These are phyloP conservation scores for Halichoeres trimaculatus DNA, from an alignment of 2,113 vertebrate genomes.

Conservation along the genomic window DNA sequence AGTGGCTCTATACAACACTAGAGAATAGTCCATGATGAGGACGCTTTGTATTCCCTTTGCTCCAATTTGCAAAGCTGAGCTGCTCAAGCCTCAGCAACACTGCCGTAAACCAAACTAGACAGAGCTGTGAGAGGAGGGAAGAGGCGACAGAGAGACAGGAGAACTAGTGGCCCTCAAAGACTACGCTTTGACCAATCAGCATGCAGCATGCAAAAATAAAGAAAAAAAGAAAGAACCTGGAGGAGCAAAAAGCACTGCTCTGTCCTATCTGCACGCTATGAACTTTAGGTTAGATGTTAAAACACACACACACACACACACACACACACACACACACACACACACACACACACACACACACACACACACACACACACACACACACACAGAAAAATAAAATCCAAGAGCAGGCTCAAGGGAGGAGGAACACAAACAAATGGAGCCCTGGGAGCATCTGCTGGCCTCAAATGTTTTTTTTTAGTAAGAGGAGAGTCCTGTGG, in stretches of 20 bases:
- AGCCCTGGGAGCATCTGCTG: conserved; percentile 47
- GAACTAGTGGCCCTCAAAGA: conserved; percentile 58
- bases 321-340: no score
- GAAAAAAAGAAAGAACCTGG: conserved; percentile 5
- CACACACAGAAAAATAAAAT: conserved; percentile 46
- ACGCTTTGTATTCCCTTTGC: conserved; percentile 39
- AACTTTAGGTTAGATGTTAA: conserved; percentile 4
- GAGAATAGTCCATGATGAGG: conserved; percentile 74
- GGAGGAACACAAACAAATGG: conserved; percentile 45
- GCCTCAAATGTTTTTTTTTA: conserved; percentile 29
- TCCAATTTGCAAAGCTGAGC: conserved; percentile 50
- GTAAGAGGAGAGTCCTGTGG: conserved; percentile 42
- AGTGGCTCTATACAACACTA: conserved; percentile 33
- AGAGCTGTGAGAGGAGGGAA: conserved; percentile 36
- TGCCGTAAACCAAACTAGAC: conserved; percentile 45
- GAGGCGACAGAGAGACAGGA: conserved; percentile 19
- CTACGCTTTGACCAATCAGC: conserved; percentile 58
- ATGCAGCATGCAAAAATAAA: no score
- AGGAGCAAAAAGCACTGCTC: conserved; percentile 29
- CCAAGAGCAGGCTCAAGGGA: conserved; percentile 32
- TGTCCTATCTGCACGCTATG: conserved; percentile 28
- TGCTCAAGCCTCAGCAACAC: conserved; percentile 27
- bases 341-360: no score
- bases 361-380: background rate
- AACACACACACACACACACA: no score